Evolutionary conservation across 1,140 invertebrate species (phyloP).

Genomic region (Eumeta japonica): DNA sequence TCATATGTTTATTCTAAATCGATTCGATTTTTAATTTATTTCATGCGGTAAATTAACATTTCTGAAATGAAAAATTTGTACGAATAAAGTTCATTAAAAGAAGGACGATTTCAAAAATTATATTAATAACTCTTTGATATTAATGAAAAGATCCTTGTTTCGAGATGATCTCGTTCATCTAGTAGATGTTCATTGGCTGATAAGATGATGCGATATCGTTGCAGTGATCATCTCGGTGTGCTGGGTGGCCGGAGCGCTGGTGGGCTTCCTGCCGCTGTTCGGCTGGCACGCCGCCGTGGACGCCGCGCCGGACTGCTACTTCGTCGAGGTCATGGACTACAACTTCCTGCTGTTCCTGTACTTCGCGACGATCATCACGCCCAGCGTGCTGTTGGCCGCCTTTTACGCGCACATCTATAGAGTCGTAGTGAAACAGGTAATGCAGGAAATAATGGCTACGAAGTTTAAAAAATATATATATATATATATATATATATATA

Average conservation of each 20-base stretch:
- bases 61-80: too few relatives aligned
- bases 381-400: constrained; percentile 75
- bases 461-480: neutral
- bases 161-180: too few relatives aligned
- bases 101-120: too few relatives aligned
- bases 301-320: constrained; percentile 67
- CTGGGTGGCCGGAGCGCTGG: constrained; percentile 76
- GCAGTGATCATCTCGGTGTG: constrained; percentile 81
- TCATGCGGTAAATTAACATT: too few relatives aligned
- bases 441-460: constrained; percentile 11
- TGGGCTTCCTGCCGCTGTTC: constrained; percentile 80
- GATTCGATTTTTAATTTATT: too few relatives aligned
- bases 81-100: too few relatives aligned
- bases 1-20: too few relatives aligned
- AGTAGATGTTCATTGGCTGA: too few relatives aligned
- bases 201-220: too few relatives aligned
- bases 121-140: too few relatives aligned
- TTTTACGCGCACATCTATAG: constrained; percentile 88
- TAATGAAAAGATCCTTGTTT: too few relatives aligned
- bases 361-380: constrained; percentile 85
- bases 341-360: constrained; percentile 86
- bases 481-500: too few relatives aligned
- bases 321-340: constrained; percentile 84
- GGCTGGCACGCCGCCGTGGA: constrained; percentile 75
- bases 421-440: constrained; percentile 86